Evolutionary conservation across 2,113 vertebrate species (phyloP).

Genomic region (Thinocorus orbignyianus): DNA sequence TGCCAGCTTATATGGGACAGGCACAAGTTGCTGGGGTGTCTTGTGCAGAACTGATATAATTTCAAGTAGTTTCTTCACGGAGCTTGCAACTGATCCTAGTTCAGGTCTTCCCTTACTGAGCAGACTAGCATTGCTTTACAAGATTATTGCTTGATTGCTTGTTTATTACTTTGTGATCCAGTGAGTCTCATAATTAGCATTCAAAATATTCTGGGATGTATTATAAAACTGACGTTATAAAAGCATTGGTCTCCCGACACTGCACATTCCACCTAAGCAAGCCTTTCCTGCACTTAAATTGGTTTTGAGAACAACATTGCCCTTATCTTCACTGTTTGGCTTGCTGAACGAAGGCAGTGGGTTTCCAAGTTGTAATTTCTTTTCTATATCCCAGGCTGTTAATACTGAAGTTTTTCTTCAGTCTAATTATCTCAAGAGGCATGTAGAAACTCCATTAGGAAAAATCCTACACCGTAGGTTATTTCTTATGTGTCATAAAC

Average conservation of each 20-base stretch:
- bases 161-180: not conserved
- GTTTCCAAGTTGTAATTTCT: slow-evolving; percentile 34
- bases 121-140: not conserved
- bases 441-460: not conserved
- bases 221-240: not conserved
- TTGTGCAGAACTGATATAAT: not conserved
- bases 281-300: slow-evolving; percentile 33
- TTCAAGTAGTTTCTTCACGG: not conserved
- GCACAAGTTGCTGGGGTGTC: not conserved
- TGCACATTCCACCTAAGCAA: not conserved
- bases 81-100: not conserved
- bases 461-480: not conserved
- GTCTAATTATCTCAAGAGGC: not conserved
- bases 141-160: not conserved
- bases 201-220: not conserved
- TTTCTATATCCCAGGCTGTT: not conserved
- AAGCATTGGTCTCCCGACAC: not conserved
- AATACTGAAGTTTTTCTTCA: slow-evolving; percentile 13
- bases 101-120: not conserved
- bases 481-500: not conserved
- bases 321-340: not conserved
- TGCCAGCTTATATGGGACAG: not conserved
- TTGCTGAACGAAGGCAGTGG: not conserved
- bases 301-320: not conserved
- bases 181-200: slow-evolving; percentile 1